Conservation (phyloP, 2,888 invertebrate species). For the Lasioglossum lativentre region DNA sequence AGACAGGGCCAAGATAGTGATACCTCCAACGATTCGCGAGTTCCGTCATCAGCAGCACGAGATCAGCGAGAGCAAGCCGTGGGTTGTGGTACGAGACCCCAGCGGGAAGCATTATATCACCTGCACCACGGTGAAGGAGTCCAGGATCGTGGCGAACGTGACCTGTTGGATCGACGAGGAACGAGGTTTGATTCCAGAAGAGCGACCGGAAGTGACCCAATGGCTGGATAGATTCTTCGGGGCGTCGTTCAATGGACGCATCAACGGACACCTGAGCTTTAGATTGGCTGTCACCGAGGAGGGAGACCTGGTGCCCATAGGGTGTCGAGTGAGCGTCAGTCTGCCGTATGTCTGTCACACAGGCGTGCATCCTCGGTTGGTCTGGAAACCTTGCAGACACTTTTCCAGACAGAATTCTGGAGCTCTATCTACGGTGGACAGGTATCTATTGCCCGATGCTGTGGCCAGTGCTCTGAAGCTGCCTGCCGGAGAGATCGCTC, state of each 20-base stretch:
- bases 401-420: conserved; percentile 87
- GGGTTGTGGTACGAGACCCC: conserved; percentile 92
- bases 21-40: conserved; percentile 89
- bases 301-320: conserved; percentile 87
- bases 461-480: conserved; percentile 85
- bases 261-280: conserved; percentile 93
- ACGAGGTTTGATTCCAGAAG: conserved; percentile 89
- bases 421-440: conserved; percentile 80
- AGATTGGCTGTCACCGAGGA: conserved; percentile 88
- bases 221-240: conserved; percentile 91
- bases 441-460: conserved; percentile 85
- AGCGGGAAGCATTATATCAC: conserved; percentile 90
- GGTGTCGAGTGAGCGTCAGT: conserved; percentile 92
- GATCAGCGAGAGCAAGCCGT: conserved; percentile 90
- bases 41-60: conserved; percentile 88
- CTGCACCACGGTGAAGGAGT: conserved; percentile 93
- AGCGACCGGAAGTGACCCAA: conserved; percentile 88
- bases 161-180: conserved; percentile 90
- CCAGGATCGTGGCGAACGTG: conserved; percentile 92
- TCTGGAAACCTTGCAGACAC: conserved; percentile 88
- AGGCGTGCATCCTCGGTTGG: conserved; percentile 88
- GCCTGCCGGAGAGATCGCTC: conserved; percentile 83
- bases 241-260: conserved; percentile 88
- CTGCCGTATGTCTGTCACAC: conserved; percentile 93
- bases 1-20: conserved; percentile 89